Percentiles rank a stretch among this genome's conserved stretches.
These are phyloP conservation scores for Thyatira batis DNA, from an alignment of 2,888 invertebrate genomes.

Conservation along the genomic window DNA sequence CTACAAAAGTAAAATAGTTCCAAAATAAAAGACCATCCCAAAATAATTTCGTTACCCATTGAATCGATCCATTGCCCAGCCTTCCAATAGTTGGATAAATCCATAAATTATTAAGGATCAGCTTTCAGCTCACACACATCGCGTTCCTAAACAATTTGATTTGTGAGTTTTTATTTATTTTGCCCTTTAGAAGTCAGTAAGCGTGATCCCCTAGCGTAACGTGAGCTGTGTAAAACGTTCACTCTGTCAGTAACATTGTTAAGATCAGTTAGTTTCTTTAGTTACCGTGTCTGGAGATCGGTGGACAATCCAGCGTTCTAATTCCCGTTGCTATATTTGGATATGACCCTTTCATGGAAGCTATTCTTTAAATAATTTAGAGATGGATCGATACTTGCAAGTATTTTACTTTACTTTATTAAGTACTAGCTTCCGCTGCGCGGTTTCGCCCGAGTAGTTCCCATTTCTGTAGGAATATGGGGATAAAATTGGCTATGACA, in stretches of 20 bases:
- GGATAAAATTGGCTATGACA: no score
- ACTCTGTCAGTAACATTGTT: constrained; percentile 36
- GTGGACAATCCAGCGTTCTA: constrained; percentile 20
- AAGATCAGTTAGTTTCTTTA: constrained; percentile 42
- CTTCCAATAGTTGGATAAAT: constrained; percentile 11
- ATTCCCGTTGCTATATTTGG: constrained; percentile 24
- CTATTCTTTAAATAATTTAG: constrained; percentile 9
- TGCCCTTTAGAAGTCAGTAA: constrained; percentile 19
- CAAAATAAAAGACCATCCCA: not conserved
- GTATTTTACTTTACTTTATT: no score
- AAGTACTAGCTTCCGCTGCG: no score
- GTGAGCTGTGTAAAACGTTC: constrained; percentile 29
- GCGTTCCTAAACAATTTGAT: constrained; percentile 46
- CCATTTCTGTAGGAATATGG: no score
- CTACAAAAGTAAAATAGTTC: no score
- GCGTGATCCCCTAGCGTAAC: constrained; percentile 21
- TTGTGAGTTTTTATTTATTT: constrained; percentile 42
- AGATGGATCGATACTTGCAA: not conserved
- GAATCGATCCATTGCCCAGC: not conserved
- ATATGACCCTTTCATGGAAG: constrained; percentile 15
- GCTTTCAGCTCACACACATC: constrained; percentile 39
- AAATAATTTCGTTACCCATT: constrained; percentile 16
- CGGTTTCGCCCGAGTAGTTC: no score
- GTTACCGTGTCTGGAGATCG: constrained; percentile 25
- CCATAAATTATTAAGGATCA: constrained; percentile 30